Evolutionary conservation across 1,140 invertebrate genomes (phyloP), one percentile per base, ranked within the genome.

Genomic region (Sycobia sp.): DNA sequence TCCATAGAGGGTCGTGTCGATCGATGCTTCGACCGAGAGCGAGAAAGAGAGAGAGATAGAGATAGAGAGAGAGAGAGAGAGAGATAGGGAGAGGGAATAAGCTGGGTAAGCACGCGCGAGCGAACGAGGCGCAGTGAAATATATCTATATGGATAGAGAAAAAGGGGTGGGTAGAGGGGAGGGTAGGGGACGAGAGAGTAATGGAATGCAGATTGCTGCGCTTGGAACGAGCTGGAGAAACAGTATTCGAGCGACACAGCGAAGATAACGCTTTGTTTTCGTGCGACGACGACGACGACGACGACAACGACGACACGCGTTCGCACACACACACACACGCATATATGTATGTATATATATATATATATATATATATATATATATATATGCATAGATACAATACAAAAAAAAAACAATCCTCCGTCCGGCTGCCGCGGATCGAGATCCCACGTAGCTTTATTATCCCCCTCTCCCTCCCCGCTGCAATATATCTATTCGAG

Each of bases 181-280:
- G 43, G 8, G 20, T 7, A 13, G 23, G 16, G 3, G 23, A 22
- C 18, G 22, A 11, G 22, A 46, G 25, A 43, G 13, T 14, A 34
- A 46, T 55, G 20, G 13, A 46, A 54, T 46, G 50, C 23, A 55
- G 43, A 62, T 62, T 49, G 23, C 11, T 3, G 1, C 18, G 47
- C 25, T 13, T 13, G 13, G 18, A 1, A 5, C 16, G 22, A 7
- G 11, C 29, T 16, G 16, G 9, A 53, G 68, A 67, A 59, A 71
- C 69, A 70, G 65, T 70, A 70, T 73, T 67, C 66, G 59, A 59
- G 66, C n/a, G n/a, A n/a, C n/a, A n/a, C n/a, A 46, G 65, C 61
- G 54, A 69, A 74, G 73, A 73, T 72, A 73, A 74, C 69, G 66
- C 62, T 72, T 73, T 71, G 65, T 71, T 69, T 55, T 27, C 64